These are phyloP conservation scores for Thinocorus orbignyianus DNA, from an alignment of 2,113 vertebrate genomes.

Conservation along the genomic window DNA sequence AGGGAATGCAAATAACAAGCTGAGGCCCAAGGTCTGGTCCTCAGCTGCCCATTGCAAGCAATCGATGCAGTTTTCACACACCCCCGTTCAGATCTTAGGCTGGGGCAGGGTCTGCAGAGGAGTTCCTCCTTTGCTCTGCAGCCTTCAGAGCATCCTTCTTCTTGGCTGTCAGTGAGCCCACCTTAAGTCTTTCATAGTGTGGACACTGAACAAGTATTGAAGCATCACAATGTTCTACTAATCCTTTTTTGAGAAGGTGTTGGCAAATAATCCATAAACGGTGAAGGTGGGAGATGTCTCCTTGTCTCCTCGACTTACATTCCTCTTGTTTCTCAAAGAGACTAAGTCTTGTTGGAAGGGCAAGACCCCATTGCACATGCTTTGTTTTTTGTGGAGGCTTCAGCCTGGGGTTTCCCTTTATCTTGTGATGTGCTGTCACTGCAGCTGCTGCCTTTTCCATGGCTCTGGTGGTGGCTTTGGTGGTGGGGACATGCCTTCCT, in stretches of 20 bases:
- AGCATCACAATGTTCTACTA: neutral
- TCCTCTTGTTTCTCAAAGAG: neutral
- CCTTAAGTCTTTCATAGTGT: neutral
- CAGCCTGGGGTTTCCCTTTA: too few species aligned
- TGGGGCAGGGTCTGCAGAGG: neutral
- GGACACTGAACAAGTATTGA: neutral
- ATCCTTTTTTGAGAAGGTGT: neutral
- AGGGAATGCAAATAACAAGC: neutral
- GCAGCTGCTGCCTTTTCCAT: neutral
- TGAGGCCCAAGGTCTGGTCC: neutral
- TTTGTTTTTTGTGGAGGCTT: neutral
- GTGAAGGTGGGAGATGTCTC: neutral
- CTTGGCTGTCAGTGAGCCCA: neutral
- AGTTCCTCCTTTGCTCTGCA: neutral
- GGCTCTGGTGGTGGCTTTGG: too few species aligned
- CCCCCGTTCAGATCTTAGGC: neutral
- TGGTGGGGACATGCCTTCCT: neutral
- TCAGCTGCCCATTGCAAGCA: neutral
- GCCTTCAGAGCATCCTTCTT: neutral
- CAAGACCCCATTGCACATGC: neutral
- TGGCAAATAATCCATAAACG: neutral
- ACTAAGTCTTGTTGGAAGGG: neutral
- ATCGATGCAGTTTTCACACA: neutral
- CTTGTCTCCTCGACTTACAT: neutral
- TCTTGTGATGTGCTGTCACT: accelerated